Conservation (phyloP, 2,888 invertebrate species). For the Anodontia alba region DNA sequence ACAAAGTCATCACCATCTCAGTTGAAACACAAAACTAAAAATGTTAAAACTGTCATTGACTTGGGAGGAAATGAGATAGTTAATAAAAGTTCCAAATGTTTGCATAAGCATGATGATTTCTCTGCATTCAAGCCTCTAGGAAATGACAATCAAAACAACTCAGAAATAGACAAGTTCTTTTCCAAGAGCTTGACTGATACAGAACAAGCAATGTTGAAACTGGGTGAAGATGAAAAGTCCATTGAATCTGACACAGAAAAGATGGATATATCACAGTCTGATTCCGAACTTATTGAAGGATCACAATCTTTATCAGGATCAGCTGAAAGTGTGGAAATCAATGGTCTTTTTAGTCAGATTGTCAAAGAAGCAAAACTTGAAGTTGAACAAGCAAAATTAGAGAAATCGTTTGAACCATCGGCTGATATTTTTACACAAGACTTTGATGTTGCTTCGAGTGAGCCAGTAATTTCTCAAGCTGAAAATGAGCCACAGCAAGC, state of each 20-base stretch:
- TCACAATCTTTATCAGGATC: neutral
- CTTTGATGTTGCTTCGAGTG: neutral
- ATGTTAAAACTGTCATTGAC: slow-evolving; percentile 16
- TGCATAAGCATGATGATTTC: slow-evolving; percentile 68
- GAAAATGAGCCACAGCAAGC: neutral
- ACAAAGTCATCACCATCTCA: neutral
- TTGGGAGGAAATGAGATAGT: neutral
- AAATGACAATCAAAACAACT: neutral
- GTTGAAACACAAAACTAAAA: neutral
- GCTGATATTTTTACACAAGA: slow-evolving; percentile 6
- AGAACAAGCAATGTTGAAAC: slow-evolving; percentile 26
- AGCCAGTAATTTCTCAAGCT: neutral
- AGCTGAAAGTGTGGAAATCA: neutral
- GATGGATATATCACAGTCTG: slow-evolving; percentile 13
- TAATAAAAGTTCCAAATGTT: slow-evolving; percentile 22
- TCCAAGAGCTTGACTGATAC: slow-evolving; percentile 29
- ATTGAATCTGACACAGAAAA: neutral
- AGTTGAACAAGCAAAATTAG: neutral
- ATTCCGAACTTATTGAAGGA: slow-evolving; percentile 2
- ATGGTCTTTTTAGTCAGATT: slow-evolving; percentile 4
- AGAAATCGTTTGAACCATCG: neutral
- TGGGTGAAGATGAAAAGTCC: neutral
- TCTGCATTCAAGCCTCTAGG: slow-evolving; percentile 66
- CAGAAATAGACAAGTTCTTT: slow-evolving; percentile 16
- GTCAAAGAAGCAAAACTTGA: slow-evolving; percentile 5